Base-by-base conservation (phyloP, 2,888 invertebrate genomes). In the Oxyteleia sp. region DNA sequence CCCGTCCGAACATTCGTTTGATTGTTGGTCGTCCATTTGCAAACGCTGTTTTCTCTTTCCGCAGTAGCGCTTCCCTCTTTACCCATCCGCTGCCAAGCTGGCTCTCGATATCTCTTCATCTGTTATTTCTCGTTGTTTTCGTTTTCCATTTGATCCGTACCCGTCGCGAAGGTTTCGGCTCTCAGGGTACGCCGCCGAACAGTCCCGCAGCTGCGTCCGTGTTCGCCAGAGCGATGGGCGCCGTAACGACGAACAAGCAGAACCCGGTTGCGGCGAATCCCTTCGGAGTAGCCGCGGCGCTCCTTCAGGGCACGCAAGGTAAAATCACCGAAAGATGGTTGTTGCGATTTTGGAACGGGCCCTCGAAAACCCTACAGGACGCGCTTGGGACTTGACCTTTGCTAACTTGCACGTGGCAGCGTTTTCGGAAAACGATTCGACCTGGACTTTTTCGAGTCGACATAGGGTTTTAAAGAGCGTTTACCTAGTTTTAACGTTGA, bases 271-370 rank as follows among this genome's bases (percentile, higher is more conserved):
- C 88, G 55, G 89, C 90, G 55, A 93, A 90, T 89, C 91, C 93
- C 78, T 91, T 93, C 83, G 91, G 92, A 87, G 87, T 93, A 84
- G 92, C 93, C 88, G 93, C 94, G 81, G 93, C 93, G 53, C 91
- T 94, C 78, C 91, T 94, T 61, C 94, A 94, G 88, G 93, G 94
- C 84, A 93, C 93, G 75, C 94, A 94, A 94, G 94, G 94, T 94
- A 93, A 92, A n/a, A n/a, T n/a, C n/a, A n/a, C n/a, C n/a, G n/a
- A n/a, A n/a, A n/a, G n/a, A n/a, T n/a, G n/a, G n/a, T n/a, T n/a
- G n/a, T n/a, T n/a, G n/a, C n/a, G n/a, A n/a, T n/a, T n/a, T n/a
- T n/a, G n/a, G n/a, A n/a, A n/a, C n/a, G n/a, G n/a, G n/a, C n/a
- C n/a, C n/a, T n/a, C n/a, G n/a, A n/a, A n/a, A n/a, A n/a, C n/a